A percentile compares a stretch with the other conserved stretches of the same genome.
Evolutionary conservation across 1,140 invertebrate genomes (phyloP).

Genomic region (Drosophila neocordata): DNA sequence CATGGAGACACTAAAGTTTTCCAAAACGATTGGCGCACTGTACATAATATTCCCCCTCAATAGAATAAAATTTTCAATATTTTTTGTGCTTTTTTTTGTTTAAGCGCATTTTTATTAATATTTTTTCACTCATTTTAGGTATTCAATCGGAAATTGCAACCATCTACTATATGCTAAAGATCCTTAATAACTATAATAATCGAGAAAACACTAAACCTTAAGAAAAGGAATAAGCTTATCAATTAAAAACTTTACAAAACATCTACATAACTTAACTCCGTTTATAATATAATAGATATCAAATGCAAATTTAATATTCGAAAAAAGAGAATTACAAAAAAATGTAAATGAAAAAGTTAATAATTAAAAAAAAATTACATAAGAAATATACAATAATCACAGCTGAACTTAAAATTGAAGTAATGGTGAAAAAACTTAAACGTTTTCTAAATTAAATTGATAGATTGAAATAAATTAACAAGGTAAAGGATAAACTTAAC

Average conservation of each 20-base stretch:
- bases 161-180: constrained; percentile 34
- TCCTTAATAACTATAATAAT: constrained; percentile 31
- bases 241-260: constrained; percentile 43
- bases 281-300: constrained; percentile 16
- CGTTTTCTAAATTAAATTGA: constrained; percentile 40
- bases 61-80: background rate
- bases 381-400: constrained; percentile 78
- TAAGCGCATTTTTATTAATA: constrained; percentile 47
- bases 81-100: constrained; percentile 24
- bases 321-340: constrained; percentile 56
- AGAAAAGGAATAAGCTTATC: constrained; percentile 33
- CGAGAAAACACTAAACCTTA: constrained; percentile 41
- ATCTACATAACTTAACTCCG: constrained; percentile 72
- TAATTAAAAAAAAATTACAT: constrained; percentile 57
- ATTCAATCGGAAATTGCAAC: background rate
- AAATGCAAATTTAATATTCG: constrained; percentile 27
- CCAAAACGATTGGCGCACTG: too few species aligned
- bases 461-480: constrained; percentile 70
- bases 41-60: too few species aligned
- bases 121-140: constrained; percentile 53
- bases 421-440: constrained; percentile 52
- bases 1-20: too few species aligned
- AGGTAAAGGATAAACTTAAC: constrained; percentile 59
- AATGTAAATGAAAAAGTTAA: constrained; percentile 30
- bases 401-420: constrained; percentile 78